Evolutionary conservation across 2,888 invertebrate species (phyloP).

Genomic region (Drosophila flavopinicola): DNA sequence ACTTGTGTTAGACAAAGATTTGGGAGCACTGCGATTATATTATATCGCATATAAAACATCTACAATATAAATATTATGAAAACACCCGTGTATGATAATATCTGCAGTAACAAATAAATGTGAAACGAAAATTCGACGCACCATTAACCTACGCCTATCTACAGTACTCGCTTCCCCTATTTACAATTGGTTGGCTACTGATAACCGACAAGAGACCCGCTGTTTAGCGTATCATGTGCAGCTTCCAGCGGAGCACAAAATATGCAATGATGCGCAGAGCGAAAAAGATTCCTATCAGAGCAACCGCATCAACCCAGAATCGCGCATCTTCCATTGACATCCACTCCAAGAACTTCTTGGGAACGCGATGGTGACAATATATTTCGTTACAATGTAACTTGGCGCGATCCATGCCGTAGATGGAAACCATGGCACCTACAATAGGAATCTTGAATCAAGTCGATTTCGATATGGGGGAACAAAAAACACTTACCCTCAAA

Average conservation of each 20-base stretch:
- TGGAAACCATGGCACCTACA: conserved; percentile 91
- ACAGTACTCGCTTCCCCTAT: conserved; percentile 35
- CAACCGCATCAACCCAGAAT: conserved; percentile 93
- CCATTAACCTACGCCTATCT: conserved; percentile 44
- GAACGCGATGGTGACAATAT: conserved; percentile 93
- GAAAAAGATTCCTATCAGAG: conserved; percentile 92
- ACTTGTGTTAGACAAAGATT: conserved; percentile 21
- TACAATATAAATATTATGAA: conserved; percentile 1
- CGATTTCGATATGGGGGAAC: not conserved
- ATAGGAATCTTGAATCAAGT: not conserved
- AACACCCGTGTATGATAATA: conserved; percentile 13
- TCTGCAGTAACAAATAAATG: conserved; percentile 14
- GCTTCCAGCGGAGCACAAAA: conserved; percentile 92
- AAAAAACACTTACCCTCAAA: conserved; percentile 88
- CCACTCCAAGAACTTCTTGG: conserved; percentile 92
- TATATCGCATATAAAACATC: conserved; percentile 22
- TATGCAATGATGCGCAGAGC: conserved; percentile 91
- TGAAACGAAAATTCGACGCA: conserved; percentile 50
- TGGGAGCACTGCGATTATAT: conserved; percentile 9
- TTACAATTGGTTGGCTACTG: conserved; percentile 38
- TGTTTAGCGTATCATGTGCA: conserved; percentile 86
- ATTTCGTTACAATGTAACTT: conserved; percentile 92
- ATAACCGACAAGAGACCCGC: not conserved
- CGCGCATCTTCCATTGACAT: conserved; percentile 92
- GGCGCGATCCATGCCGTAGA: conserved; percentile 94